Evolutionary conservation across 30 jellyfish, hydroid and myxozoan species (phyloP).

Genomic region (Chironex yamaguchii): DNA sequence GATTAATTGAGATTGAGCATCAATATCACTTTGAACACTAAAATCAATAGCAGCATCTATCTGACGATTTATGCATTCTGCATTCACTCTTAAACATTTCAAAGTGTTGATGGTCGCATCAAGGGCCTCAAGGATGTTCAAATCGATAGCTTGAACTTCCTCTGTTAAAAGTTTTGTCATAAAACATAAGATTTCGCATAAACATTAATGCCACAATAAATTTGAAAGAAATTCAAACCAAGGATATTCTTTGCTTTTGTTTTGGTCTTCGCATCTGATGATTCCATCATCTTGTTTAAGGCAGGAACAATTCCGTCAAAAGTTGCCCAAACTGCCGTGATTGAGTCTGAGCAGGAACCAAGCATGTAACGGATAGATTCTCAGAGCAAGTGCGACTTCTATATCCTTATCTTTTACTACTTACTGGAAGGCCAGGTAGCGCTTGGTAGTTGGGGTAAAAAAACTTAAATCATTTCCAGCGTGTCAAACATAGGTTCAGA

Average conservation of each 20-base stretch:
- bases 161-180: conserved; percentile 23
- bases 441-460: conserved; percentile 40
- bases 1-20: conserved; percentile 58
- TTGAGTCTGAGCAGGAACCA: conserved; percentile 30
- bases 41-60: conserved; percentile 61
- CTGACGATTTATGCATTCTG: conserved; percentile 6
- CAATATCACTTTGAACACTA: conserved; percentile 33
- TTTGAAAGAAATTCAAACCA: conserved; percentile 30
- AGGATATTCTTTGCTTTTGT: conserved; percentile 35
- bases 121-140: conserved; percentile 42
- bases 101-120: conserved; percentile 41
- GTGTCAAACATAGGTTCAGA: conserved; percentile 16
- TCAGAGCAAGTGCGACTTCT: conserved; percentile 26
- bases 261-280: conserved; percentile 23
- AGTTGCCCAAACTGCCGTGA: conserved; percentile 31
- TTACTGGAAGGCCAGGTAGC: conserved; percentile 2
- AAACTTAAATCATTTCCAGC: conserved; percentile 13
- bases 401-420: conserved; percentile 2
- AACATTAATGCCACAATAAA: conserved; percentile 32
- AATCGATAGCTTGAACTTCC: conserved; percentile 41
- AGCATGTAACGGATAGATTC: conserved; percentile 30
- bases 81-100: conserved; percentile 8
- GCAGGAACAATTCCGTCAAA: conserved; percentile 33
- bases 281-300: conserved; percentile 11
- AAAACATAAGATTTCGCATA: conserved; percentile 20